Evolutionary conservation across 2,888 invertebrate species (phyloP), one percentile per base, ranked within the genome.

Genomic region (Macrophya alboannulata): DNA sequence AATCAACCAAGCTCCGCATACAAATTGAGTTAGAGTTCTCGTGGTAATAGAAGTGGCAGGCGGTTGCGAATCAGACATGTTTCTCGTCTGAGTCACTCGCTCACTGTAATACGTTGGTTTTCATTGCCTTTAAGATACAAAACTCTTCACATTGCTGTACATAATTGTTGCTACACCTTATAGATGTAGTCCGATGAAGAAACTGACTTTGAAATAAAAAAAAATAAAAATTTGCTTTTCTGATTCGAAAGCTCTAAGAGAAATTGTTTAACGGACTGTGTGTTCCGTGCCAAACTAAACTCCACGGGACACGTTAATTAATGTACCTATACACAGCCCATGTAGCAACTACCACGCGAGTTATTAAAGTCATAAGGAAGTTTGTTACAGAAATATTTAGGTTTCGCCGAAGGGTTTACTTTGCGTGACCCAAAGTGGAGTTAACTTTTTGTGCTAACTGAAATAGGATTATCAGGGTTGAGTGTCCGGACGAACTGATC

Each of bases 11-110:
- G 31, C 91, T 90, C 89, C 90, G 92, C 92, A 92, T 92, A 92
- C 92, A 92, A 92, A 92, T 92, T 92, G 90, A 92, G 92, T 92
- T 92, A 91, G 91, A 91, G 91, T 88, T 89, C 89, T 90, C 90
- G 89, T 88, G 90, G 90, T 92, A 91, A 91, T 91, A 89, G 90
- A 88, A 88, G 76, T 87, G 72, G 85, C 76, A 48, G 79, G 31
- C 79, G 59, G 55, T 62, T 43, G 79, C 79, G 62, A 79, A 79
- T 79, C 59, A 43, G 12, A 37, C 40, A 40, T 79, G 40, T 43
- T 59, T 31, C 76, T 77, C 31, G 51, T 25, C 15, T 51, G 31
- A 77, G 76, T 77, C 76, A 77, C 77, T n/a, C n/a, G 76, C 31
- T n/a, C 1, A 48, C 48, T 62, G 25, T 25, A n/a, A n/a, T n/a